Conservation (phyloP, 1,140 invertebrate genomes). For the Panagrolaimus sp. region DNA sequence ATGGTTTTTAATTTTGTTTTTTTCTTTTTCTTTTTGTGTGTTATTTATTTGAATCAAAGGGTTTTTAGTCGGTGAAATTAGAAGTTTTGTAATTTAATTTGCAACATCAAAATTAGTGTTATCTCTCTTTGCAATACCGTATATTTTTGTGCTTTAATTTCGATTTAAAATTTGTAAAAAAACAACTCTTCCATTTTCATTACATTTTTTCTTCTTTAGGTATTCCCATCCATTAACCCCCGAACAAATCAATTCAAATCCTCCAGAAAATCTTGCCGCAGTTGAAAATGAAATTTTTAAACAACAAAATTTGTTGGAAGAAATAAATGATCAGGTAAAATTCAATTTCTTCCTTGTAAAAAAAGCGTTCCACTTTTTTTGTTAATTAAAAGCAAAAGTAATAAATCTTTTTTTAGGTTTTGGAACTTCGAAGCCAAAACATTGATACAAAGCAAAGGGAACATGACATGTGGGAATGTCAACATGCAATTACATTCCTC, state of each 20-base stretch:
- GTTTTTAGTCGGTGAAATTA: too few relatives aligned
- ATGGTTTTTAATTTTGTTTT: too few relatives aligned
- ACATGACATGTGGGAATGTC: conserved; percentile 44
- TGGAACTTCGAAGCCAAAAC: conserved; percentile 29
- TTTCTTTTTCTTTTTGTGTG: too few relatives aligned
- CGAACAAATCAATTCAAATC: background rate
- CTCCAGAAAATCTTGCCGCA: background rate
- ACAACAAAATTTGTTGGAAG: background rate
- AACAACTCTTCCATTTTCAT: too few relatives aligned
- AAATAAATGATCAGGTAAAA: conserved; percentile 14
- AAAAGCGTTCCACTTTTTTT: too few relatives aligned
- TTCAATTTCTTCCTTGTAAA: background rate
- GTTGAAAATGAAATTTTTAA: conserved; percentile 3
- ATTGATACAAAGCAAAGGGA: conserved; percentile 33
- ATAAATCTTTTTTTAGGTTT: conserved; percentile 23
- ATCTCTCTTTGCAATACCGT: too few relatives aligned
- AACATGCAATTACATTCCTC: conserved; percentile 37
- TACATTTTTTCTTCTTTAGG: background rate
- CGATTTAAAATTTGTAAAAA: too few relatives aligned
- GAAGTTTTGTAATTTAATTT: too few relatives aligned
- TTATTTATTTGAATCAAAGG: too few relatives aligned
- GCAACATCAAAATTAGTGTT: too few relatives aligned
- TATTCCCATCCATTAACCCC: conserved; percentile 2
- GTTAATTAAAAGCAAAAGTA: too few relatives aligned
- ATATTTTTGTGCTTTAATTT: too few relatives aligned